Percentiles rank a stretch among this genome's conserved stretches.
Evolutionary conservation across 1,140 invertebrate genomes (phyloP).

Genomic region (Latrodectus geometricus): DNA sequence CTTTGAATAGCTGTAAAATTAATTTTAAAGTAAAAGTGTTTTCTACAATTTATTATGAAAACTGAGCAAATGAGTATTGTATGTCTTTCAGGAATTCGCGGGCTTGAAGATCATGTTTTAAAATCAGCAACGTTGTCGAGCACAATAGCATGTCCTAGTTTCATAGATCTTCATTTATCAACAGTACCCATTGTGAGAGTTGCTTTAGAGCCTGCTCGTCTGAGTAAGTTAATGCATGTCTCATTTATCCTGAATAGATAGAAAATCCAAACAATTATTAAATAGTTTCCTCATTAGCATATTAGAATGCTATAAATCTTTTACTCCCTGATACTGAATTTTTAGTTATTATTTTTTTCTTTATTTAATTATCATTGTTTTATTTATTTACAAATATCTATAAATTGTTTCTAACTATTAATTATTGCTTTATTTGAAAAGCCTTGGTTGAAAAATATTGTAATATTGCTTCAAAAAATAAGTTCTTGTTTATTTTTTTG

Average conservation of each 20-base stretch:
- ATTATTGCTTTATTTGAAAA: neutral
- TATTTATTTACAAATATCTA: neutral
- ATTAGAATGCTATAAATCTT: too few relatives aligned
- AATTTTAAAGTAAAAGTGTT: conserved; percentile 1
- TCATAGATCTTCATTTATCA: conserved; percentile 85
- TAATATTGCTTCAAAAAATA: neutral
- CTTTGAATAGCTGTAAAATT: neutral
- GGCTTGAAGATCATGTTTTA: conserved; percentile 85
- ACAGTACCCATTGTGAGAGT: conserved; percentile 89
- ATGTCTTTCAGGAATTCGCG: conserved; percentile 79
- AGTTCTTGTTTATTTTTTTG: neutral
- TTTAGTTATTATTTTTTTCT: neutral
- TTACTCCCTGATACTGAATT: neutral
- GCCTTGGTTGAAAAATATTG: neutral
- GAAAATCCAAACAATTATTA: too few relatives aligned
- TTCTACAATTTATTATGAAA: conserved; percentile 29
- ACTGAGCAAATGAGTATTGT: neutral
- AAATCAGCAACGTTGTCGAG: conserved; percentile 93
- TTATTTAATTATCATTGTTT: too few relatives aligned
- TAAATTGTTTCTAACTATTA: neutral
- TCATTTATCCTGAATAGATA: too few relatives aligned
- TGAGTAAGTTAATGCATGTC: conserved; percentile 69
- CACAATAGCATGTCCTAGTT: conserved; percentile 86
- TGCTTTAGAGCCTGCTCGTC: conserved; percentile 90
- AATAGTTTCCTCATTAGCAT: too few relatives aligned